Conservation (phyloP, 2,113 vertebrate species). For the Gymnogyps californianus region DNA sequence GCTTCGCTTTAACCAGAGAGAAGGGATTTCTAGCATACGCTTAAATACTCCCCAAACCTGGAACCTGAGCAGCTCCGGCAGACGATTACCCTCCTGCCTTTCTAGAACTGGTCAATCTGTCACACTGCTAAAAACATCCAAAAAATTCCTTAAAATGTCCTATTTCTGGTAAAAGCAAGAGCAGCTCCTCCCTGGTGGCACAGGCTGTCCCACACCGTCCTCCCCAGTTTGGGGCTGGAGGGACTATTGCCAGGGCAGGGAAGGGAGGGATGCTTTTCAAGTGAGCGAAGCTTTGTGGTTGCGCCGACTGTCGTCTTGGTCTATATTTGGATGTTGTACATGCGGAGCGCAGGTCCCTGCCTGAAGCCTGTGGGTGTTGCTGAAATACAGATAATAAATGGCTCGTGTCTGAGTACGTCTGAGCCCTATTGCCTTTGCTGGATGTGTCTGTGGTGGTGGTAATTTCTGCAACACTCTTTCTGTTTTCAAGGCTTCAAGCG, state of each 20-base stretch:
- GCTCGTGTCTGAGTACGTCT: neutral
- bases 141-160: neutral
- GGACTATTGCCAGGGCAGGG: neutral
- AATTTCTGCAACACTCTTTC: neutral
- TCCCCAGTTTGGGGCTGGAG: neutral
- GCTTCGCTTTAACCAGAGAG: neutral
- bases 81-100: neutral
- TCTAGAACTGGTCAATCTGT: neutral
- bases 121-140: neutral
- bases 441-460: neutral
- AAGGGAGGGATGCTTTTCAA: neutral
- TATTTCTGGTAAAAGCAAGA: neutral
- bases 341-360: neutral
- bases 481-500: neutral
- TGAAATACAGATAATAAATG: slow-evolving; percentile 21
- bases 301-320: neutral
- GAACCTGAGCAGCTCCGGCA: neutral
- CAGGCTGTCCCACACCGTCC: neutral
- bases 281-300: neutral
- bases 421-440: neutral
- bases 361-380: neutral
- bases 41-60: neutral
- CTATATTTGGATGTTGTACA: neutral
- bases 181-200: neutral
- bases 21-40: neutral